These are phyloP conservation scores for Mythimna impura DNA, from an alignment of 2,888 invertebrate genomes.

Conservation along the genomic window DNA sequence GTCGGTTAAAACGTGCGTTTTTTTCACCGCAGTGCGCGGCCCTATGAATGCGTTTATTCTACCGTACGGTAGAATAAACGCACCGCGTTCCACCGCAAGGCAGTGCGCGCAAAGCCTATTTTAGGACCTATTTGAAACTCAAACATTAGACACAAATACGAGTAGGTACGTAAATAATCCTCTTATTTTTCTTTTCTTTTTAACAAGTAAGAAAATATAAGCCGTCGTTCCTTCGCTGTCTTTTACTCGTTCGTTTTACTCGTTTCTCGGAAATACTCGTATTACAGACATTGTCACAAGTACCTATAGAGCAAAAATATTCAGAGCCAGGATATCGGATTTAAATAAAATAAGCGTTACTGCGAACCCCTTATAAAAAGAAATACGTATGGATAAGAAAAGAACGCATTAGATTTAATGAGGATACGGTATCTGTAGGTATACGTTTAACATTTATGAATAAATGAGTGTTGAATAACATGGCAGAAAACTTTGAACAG, in stretches of 20 bases:
- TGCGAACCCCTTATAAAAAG: constrained; percentile 7
- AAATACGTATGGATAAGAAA: constrained; percentile 14
- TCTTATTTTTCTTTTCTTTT: neutral
- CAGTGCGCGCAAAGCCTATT: too few species aligned
- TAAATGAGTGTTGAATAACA: constrained; percentile 24
- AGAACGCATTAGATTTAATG: constrained; percentile 39
- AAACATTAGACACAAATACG: too few species aligned
- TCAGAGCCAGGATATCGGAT: constrained; percentile 20
- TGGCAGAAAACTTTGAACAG: neutral
- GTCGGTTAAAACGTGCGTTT: too few species aligned
- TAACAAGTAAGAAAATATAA: neutral
- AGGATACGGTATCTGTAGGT: neutral
- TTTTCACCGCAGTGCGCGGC: too few species aligned
- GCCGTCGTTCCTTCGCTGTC: neutral
- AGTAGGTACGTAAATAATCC: neutral
- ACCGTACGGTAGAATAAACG: too few species aligned
- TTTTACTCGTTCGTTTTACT: neutral
- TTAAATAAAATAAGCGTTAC: constrained; percentile 38
- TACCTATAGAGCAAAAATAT: constrained; percentile 1
- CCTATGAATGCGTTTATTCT: too few species aligned
- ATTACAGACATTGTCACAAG: neutral
- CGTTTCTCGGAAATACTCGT: neutral
- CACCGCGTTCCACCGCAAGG: too few species aligned
- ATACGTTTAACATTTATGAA: neutral
- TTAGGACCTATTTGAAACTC: too few species aligned